phyloP scores from a whole-genome alignment of 2,797 vertebrate species.

The Apogon talboti region DNA sequence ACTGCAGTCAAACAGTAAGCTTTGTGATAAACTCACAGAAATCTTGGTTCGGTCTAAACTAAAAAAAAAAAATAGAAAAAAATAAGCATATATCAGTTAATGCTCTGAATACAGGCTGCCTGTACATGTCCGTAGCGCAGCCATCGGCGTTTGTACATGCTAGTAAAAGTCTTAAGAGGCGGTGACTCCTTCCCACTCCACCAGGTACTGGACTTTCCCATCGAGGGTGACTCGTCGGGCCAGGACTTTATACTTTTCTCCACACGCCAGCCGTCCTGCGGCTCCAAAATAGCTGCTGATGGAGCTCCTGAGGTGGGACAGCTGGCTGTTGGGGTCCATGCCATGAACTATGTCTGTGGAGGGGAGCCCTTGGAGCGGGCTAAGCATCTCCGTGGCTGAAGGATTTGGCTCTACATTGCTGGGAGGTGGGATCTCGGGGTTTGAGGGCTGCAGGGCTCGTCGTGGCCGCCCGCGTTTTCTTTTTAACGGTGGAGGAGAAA shows the following conservation, averaged over 20 bases:
- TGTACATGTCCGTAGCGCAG: constrained; percentile 36
- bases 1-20: constrained; percentile 54
- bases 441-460: constrained; percentile 89
- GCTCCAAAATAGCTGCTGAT: constrained; percentile 98
- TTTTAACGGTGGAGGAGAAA: constrained; percentile 88
- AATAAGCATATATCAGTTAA: constrained; percentile 60
- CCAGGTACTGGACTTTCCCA: constrained; percentile 98
- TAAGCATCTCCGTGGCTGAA: constrained; percentile 71
- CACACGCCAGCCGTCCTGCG: constrained; percentile 96
- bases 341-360: constrained; percentile 92
- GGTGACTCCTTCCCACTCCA: constrained; percentile 98
- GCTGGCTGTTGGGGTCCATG: constrained; percentile 93
- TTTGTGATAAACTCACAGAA: constrained; percentile 49
- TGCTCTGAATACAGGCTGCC: constrained; percentile 56
- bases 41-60: constrained; percentile 48
- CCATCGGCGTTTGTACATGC: constrained; percentile 20
- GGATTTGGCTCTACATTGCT: constrained; percentile 70
- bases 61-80: constrained; percentile 9
- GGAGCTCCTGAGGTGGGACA: constrained; percentile 96
- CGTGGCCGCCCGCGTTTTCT: constrained; percentile 93
- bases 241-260: constrained; percentile 95
- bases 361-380: constrained; percentile 89
- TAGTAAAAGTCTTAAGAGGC: constrained; percentile 88
- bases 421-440: constrained; percentile 86
- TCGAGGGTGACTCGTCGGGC: constrained; percentile 95